These are phyloP conservation scores for Allolobophora icterica DNA, from an alignment of 2,888 invertebrate species.

Conservation along the genomic window DNA sequence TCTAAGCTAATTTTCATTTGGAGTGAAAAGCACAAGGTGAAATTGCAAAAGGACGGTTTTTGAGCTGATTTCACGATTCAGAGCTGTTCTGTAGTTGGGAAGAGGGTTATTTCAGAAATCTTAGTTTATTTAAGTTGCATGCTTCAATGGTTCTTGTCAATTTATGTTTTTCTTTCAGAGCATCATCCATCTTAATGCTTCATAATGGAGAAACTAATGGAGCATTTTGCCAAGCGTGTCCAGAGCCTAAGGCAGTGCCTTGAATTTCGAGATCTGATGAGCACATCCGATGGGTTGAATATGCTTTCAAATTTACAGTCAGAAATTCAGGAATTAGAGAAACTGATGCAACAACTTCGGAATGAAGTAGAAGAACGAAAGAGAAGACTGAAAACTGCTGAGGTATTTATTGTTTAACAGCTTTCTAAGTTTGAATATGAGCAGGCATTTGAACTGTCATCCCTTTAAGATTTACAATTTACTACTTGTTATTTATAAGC, in stretches of 20 bases:
- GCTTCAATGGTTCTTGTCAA: not conserved
- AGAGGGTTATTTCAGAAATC: not conserved
- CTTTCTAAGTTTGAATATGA: not conserved
- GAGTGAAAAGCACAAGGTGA: too few species aligned
- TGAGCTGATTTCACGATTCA: not conserved
- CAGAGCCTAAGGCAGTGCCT: slow-evolving; percentile 12
- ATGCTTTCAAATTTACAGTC: not conserved
- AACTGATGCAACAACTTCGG: slow-evolving; percentile 25
- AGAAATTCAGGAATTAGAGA: slow-evolving; percentile 13
- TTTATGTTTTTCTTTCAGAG: not conserved
- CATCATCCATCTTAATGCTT: not conserved
- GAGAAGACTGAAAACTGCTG: slow-evolving; percentile 24
- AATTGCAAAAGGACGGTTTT: not conserved
- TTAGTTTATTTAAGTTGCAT: not conserved
- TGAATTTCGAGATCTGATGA: slow-evolving; percentile 18
- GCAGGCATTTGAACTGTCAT: not conserved
- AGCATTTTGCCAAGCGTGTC: not conserved
- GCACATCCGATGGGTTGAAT: slow-evolving; percentile 1
- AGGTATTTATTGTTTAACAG: not conserved
- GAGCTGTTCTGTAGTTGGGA: not conserved
- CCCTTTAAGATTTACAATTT: not conserved
- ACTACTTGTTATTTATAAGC: too few species aligned
- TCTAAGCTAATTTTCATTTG: too few species aligned
- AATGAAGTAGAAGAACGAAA: not conserved
- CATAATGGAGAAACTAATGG: not conserved